Evolutionary conservation across 1,140 invertebrate genomes (phyloP), one percentile per base, ranked within the genome.

Genomic region (Penaeus indicus): DNA sequence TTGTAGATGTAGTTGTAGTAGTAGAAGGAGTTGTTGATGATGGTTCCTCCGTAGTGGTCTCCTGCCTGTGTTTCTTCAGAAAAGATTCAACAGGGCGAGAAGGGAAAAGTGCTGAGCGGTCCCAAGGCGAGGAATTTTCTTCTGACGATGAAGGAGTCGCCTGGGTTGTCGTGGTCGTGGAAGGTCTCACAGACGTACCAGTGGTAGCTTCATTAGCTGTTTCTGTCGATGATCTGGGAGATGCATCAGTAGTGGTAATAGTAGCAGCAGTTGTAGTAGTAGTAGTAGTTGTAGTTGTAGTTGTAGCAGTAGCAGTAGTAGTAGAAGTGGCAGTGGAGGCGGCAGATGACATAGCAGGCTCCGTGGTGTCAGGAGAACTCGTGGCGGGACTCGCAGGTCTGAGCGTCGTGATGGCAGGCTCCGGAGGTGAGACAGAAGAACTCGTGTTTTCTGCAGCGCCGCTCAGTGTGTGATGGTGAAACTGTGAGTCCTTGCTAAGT

Each of bases 401-500:
- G 18, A 42, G 54, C n/a, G 86, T 10, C 13, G 42, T 62, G n/a
- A 54, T 80, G 78, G 62, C 32, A 42, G 79, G 18, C 13, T 80
- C 8, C 10, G 75, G 13, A 8, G 69, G 27, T 25, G 82, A 7
- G 1, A 62, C 21, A 5, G 69, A 38, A 60, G 75, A 63, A 60
- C 67, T 60, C 8, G 84, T 77, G 32, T 67, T 60, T 16, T 81
- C 60, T n/a, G 62, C 54, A 25, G 22, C 25, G 8, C 2, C 21
- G 22, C 81, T 84, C 3, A 13, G 54, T 16, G 82, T 79, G 87
- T 84, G 72, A 25, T 84, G 72, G 11, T 60, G 87, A 67, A 89
- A 89, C 82, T 89, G 87, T 4, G 81, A 79, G 38, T 89, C 87
- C 62, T 89, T 89, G 77, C 87, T 89, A 1, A 84, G 19, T n/a